phyloP scores from a whole-genome alignment of 2,888 invertebrate species.

The Heliconius cydno region DNA sequence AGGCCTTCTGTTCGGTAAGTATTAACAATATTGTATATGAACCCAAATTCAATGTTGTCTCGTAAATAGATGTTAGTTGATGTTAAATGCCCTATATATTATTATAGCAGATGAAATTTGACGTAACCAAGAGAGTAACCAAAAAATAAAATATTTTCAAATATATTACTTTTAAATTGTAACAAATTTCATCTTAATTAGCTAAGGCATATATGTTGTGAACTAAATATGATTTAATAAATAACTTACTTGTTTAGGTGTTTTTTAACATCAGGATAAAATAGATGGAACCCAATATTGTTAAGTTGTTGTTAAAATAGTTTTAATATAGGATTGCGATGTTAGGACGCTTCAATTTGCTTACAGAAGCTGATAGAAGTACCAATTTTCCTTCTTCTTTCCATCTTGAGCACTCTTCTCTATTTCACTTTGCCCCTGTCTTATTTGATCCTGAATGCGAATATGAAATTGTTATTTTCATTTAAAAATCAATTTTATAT shows the following conservation, averaged over 20 bases:
- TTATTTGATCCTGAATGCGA: constrained; percentile 11
- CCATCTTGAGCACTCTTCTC: constrained; percentile 34
- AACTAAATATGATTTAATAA: constrained; percentile 20
- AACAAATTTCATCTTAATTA: constrained; percentile 43
- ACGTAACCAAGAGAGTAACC: not conserved
- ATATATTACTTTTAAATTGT: not conserved
- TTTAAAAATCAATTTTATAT: not conserved
- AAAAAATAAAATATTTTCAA: not conserved
- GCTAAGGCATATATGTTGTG: constrained; percentile 19
- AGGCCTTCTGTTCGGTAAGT: constrained; percentile 95
- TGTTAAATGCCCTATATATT: constrained; percentile 27
- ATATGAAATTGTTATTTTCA: constrained; percentile 16
- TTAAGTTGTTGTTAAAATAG: constrained; percentile 19
- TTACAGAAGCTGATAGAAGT: constrained; percentile 52
- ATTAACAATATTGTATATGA: constrained; percentile 12
- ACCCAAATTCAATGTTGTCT: constrained; percentile 51
- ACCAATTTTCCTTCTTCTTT: constrained; percentile 51
- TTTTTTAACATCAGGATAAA: constrained; percentile 20
- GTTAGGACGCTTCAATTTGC: constrained; percentile 51
- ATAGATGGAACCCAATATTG: constrained; percentile 23
- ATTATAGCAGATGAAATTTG: constrained; percentile 42
- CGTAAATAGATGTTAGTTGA: constrained; percentile 45
- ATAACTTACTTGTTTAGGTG: constrained; percentile 23
- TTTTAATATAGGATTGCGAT: constrained; percentile 34
- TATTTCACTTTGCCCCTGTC: constrained; percentile 8